phyloP scores from a whole-genome alignment of 1,140 invertebrate species.

The Apis dorsata region DNA sequence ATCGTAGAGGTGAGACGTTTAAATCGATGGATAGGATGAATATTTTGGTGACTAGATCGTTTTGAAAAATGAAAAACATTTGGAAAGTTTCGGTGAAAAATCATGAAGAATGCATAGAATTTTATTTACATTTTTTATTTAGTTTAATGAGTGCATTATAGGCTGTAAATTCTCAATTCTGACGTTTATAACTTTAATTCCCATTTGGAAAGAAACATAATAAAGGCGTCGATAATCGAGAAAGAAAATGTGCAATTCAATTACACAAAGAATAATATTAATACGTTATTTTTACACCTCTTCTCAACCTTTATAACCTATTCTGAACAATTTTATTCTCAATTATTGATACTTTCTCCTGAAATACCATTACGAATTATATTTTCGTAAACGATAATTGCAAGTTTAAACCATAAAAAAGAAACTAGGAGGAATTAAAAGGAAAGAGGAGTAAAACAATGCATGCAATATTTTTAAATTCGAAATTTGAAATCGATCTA shows the following conservation, averaged over 20 bases:
- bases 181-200: neutral
- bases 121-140: too few species aligned
- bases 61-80: too few species aligned
- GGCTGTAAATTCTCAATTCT: neutral
- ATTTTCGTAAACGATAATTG: neutral
- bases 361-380: neutral
- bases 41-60: too few species aligned
- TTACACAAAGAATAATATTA: conserved; percentile 8
- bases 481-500: neutral
- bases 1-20: too few species aligned
- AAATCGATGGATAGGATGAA: too few species aligned
- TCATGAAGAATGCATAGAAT: too few species aligned
- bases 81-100: too few species aligned
- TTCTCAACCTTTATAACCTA: neutral
- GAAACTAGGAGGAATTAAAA: neutral
- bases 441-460: neutral
- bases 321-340: neutral
- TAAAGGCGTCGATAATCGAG: neutral
- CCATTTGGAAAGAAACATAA: neutral
- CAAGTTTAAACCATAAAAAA: neutral
- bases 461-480: neutral
- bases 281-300: conserved; percentile 15
- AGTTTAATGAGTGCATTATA: neutral
- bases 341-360: conserved; percentile 11
- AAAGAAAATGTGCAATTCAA: neutral